Base-by-base conservation (phyloP, 2,888 invertebrate genomes). In the Beris morrisii region DNA sequence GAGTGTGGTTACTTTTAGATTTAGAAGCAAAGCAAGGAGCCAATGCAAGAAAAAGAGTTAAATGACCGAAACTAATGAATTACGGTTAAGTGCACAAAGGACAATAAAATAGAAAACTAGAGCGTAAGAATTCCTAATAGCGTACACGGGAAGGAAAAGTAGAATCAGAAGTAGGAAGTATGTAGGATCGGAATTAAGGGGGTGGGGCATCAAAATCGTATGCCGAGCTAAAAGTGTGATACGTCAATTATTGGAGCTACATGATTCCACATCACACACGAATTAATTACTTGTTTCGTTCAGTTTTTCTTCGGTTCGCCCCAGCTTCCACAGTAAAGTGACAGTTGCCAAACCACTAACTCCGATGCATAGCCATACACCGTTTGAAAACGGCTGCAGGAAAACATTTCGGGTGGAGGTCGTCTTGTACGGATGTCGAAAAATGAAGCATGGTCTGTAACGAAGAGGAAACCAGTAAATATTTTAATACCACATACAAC, bases 371-470 rank as follows among this genome's bases (percentile, higher is more conserved):
- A 83, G 79, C 87, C 87, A 90, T 2, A 89, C 87, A 2, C 76
- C 74, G 44, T 75, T 75, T 6, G 83, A 81, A 52, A 90, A 82
- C 0, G 90, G 89, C 38, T 86, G 83, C 0, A 87, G 81, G 75
- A 88, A 90, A 31, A 87, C 85, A 48, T 85, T 84, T 68, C 83
- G 85, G 72, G 86, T 83, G 28, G 84, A 83, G 50, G 83, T 82
- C 0, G 84, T 82, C 48, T 83, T 82, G 71, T 86, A 86, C 0
- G 90, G 89, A 74, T 88, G 87, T 0, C 88, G 86, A 73, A 89
- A 87, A 67, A 90, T 85, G 73, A 90, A 87, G 54, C 84, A 82
- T 2, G 86, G 85, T 68, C 89, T 88, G 69, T 69, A 73, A 13
- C 43, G 30, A 64, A 58, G n/a, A 5, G 28, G 45, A 4, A 56